A percentile compares a stretch with the other conserved stretches of the same genome.
These are phyloP conservation scores for Tenthredo mesomela DNA, from an alignment of 2,888 invertebrate genomes.

Conservation along the genomic window DNA sequence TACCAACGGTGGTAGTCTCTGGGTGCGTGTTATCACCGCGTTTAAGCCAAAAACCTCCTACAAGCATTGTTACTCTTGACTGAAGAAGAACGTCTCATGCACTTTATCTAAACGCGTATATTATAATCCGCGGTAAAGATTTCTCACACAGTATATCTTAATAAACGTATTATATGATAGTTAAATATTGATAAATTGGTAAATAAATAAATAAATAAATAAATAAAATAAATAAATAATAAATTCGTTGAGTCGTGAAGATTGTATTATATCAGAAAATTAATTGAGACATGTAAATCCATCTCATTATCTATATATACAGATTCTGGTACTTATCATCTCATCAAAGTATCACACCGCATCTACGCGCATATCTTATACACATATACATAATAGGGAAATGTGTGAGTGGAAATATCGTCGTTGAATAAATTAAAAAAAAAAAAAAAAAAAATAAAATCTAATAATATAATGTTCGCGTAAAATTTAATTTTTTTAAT, in stretches of 20 bases:
- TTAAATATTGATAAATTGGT: background rate
- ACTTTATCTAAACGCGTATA: background rate
- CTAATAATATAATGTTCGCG: background rate
- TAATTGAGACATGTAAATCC: background rate
- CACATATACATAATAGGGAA: background rate
- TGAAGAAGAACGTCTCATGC: constrained; percentile 17
- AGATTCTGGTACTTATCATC: background rate
- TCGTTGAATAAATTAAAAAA: background rate
- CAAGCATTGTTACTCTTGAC: constrained; percentile 37
- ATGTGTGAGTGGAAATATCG: constrained; percentile 30
- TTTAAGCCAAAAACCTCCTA: background rate
- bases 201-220: too few species aligned
- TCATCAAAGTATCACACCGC: background rate
- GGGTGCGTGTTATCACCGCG: constrained; percentile 47
- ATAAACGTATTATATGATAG: background rate
- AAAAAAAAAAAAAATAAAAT: too few species aligned
- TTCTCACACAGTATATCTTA: background rate
- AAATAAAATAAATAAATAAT: too few species aligned
- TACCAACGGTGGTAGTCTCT: background rate
- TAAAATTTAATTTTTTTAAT: background rate
- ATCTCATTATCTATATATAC: background rate
- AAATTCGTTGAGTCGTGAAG: background rate
- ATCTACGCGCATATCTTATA: background rate
- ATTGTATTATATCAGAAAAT: background rate
- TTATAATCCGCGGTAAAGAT: background rate